Percentiles rank a stretch among this genome's conserved stretches.
Evolutionary conservation across 2,888 invertebrate species (phyloP).

Genomic region (Tryphoninae sp.): DNA sequence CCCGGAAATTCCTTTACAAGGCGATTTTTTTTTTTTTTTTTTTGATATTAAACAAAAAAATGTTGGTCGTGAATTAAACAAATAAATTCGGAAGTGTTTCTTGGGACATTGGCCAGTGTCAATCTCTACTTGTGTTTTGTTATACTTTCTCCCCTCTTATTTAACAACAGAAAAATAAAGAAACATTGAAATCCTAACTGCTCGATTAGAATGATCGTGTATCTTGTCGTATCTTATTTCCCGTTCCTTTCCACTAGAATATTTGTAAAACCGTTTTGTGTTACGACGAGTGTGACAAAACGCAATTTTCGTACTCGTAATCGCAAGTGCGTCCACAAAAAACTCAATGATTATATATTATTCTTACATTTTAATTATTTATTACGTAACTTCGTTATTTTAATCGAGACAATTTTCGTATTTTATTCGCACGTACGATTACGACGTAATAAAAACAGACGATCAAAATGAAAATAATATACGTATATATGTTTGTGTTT

Average conservation of each 20-base stretch:
- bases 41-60: not conserved
- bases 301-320: constrained; percentile 29
- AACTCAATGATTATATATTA: not conserved
- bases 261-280: constrained; percentile 54
- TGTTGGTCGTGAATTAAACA: constrained; percentile 7
- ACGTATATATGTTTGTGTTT: constrained; percentile 34
- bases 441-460: constrained; percentile 29
- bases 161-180: not conserved
- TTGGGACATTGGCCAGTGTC: constrained; percentile 83
- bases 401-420: not conserved
- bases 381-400: not conserved
- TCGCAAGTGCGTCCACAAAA: constrained; percentile 28
- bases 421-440: constrained; percentile 41
- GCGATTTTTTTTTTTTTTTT: not conserved
- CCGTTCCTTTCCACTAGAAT: constrained; percentile 14
- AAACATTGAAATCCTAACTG: constrained; percentile 21
- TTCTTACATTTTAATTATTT: not conserved
- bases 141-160: constrained; percentile 28
- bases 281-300: constrained; percentile 54
- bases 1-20: not conserved
- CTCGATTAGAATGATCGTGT: constrained; percentile 41
- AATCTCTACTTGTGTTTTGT: constrained; percentile 55
- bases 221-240: constrained; percentile 13
- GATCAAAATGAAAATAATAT: constrained; percentile 5
- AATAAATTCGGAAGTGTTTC: constrained; percentile 77